Base-by-base conservation (phyloP, 2,797 vertebrate species). In the Danio albolineatus region DNA sequence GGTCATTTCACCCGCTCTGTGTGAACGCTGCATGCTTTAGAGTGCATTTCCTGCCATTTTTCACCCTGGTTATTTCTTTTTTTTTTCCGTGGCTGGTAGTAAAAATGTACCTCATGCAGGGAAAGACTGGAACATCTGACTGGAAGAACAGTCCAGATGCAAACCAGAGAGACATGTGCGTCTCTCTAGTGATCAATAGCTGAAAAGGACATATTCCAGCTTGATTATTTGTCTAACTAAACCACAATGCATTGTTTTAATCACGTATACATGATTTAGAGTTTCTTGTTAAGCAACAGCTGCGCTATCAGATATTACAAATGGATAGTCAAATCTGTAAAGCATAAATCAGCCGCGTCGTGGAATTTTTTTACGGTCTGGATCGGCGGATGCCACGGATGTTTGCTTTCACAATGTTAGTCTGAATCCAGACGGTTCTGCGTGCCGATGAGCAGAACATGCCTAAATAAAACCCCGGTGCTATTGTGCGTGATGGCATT, bases 401-500 rank as follows among this genome's bases (percentile, higher is more conserved):
- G 54, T 60, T 78, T 60, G 61, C 60, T 76, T 76, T 76, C 17
- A 4, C 46, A 21, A 44, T 10, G 43, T 38, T 38, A 4, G n/a
- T n/a, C 38, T 21, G 7, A 14, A 53, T 64, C 60, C 73, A 54
- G 59, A 21, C 57, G 14, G 6, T 62, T 75, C 56, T 61, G 72
- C 14, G 2, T 43, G 38, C 57, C 2, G 10, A 71, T 13, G 41
- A 80, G 54, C 21, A 21, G 53, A 61, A 75, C 46, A 41, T 16
- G 38, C 48, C 49, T 14, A 19, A 53, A 38, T 44, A 53, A 74
- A 81, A 44, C 38, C 57, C 12, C 9, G 5, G 43, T 44, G 81
- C 76, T 76, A 44, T 78, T 84, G n/a, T 78, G 57, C 19, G 38
- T 69, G 76, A 71, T 75, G 74, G 77, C 54, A 78, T 78, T 72